These are phyloP conservation scores for Drosophila sucinea DNA, from an alignment of 1,140 invertebrate genomes.

Conservation along the genomic window DNA sequence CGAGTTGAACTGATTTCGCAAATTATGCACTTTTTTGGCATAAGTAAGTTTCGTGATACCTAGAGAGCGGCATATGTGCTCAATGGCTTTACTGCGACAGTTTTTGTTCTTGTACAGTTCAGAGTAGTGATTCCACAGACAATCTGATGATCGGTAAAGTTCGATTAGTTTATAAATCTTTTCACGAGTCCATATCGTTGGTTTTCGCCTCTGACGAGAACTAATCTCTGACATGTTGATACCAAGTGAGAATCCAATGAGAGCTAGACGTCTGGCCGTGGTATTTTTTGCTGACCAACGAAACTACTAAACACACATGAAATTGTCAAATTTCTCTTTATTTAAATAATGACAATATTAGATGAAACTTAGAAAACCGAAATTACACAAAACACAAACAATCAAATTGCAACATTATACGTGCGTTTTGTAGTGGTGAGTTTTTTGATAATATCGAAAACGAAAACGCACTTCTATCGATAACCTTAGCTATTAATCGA, in stretches of 20 bases:
- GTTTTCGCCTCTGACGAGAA: conserved; percentile 41
- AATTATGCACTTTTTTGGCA: conserved; percentile 78
- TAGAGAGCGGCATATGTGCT: conserved; percentile 56
- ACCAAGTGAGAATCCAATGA: no score
- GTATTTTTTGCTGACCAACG: background rate
- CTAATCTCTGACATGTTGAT: conserved; percentile 12
- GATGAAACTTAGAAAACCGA: no score
- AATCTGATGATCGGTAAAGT: conserved; percentile 69
- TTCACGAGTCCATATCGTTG: conserved; percentile 69
- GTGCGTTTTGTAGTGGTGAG: no score
- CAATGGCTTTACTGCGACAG: conserved; percentile 65
- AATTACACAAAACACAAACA: no score
- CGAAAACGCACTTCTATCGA: no score
- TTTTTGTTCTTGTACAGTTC: conserved; percentile 74
- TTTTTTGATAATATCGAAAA: no score
- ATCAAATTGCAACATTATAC: no score
- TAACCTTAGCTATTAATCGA: no score
- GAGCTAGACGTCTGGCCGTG: background rate
- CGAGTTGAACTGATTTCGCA: conserved; percentile 78
- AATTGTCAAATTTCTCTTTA: no score
- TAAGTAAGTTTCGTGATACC: conserved; percentile 72
- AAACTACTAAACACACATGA: no score
- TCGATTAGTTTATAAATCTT: conserved; percentile 75
- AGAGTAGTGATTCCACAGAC: conserved; percentile 75
- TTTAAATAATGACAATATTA: no score